These are phyloP conservation scores for Sycophila texana DNA, from an alignment of 2,888 invertebrate genomes.

Conservation along the genomic window DNA sequence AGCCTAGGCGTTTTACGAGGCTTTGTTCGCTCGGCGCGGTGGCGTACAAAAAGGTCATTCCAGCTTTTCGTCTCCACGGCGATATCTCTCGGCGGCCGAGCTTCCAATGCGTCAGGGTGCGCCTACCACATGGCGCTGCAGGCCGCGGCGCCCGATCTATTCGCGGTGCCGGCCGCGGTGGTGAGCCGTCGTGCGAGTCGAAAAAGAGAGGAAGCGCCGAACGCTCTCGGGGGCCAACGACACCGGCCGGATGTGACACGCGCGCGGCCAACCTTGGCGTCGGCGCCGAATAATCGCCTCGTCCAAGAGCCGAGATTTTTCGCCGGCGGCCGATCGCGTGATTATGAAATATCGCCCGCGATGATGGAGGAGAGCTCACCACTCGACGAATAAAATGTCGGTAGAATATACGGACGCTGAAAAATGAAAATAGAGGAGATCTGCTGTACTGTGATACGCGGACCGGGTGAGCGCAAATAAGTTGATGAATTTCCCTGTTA, in stretches of 20 bases:
- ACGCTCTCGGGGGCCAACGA: background rate
- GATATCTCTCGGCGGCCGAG: background rate
- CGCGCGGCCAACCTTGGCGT: background rate
- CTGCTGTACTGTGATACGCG: background rate
- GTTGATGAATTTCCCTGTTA: slow-evolving; percentile 16
- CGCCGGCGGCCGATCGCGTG: slow-evolving; percentile 2
- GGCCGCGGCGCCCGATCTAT: background rate
- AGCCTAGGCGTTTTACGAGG: too few relatives aligned
- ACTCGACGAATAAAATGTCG: slow-evolving; percentile 28
- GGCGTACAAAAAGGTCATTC: too few relatives aligned
- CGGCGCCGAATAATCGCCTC: background rate
- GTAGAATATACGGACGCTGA: background rate
- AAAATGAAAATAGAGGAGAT: slow-evolving; percentile 13
- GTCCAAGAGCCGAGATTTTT: background rate
- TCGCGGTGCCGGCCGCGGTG: background rate
- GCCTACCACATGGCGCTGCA: too few relatives aligned
- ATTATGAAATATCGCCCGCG: slow-evolving; percentile 31
- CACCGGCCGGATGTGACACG: background rate
- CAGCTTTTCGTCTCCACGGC: too few relatives aligned
- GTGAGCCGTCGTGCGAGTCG: background rate
- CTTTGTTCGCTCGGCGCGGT: too few relatives aligned
- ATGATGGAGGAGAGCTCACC: slow-evolving; percentile 7
- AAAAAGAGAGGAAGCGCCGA: slow-evolving; percentile 4
- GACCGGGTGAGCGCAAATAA: slow-evolving; percentile 1
- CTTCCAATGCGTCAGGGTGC: background rate